Evolutionary conservation across 1,140 invertebrate genomes (phyloP).

Genomic region (Halyomorpha halys): DNA sequence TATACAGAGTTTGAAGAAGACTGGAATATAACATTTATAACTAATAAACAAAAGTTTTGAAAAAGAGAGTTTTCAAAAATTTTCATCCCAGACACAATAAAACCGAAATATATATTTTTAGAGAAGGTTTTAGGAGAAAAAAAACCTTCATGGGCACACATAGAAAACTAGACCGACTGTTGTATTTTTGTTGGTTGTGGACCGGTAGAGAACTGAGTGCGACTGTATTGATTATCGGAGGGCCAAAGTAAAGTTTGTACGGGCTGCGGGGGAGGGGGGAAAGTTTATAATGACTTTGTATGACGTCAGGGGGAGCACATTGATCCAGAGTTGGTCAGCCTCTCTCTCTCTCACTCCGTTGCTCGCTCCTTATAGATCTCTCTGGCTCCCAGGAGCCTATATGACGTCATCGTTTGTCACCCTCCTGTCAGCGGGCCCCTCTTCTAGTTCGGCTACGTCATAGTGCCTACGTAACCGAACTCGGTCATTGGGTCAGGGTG

Average conservation of each 20-base stretch:
- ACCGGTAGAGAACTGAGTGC: slow-evolving; percentile 6
- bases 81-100: no score
- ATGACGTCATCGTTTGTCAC: neutral
- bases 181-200: slow-evolving; percentile 6
- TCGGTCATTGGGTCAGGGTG: no score
- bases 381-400: neutral
- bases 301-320: slow-evolving; percentile 5
- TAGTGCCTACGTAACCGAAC: no score
- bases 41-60: no score
- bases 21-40: no score
- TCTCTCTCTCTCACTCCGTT: neutral
- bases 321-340: slow-evolving; percentile 8
- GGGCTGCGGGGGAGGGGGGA: slow-evolving; percentile 6
- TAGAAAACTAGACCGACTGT: neutral
- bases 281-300: slow-evolving; percentile 12
- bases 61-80: no score
- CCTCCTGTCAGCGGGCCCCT: neutral
- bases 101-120: neutral
- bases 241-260: slow-evolving; percentile 11
- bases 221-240: slow-evolving; percentile 11
- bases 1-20: no score
- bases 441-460: no score
- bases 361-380: slow-evolving; percentile 1
- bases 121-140: no score
- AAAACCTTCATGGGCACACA: no score